phyloP scores from a whole-genome alignment of 2,113 vertebrate genomes.

The Isichthys henryi region DNA sequence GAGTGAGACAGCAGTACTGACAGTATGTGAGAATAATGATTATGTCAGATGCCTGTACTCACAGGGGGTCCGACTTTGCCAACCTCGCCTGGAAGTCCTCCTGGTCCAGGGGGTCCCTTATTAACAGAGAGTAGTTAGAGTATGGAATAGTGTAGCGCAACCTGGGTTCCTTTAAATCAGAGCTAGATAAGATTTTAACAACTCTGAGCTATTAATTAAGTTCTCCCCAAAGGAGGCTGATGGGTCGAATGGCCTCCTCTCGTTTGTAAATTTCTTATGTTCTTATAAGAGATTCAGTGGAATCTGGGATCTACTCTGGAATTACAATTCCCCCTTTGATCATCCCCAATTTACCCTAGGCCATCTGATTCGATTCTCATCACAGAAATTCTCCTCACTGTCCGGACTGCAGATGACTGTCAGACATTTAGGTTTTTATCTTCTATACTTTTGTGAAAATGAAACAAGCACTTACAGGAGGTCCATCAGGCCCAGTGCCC shows the following conservation, averaged over 20 bases:
- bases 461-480: constrained; percentile 66
- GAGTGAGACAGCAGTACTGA: background rate
- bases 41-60: constrained; percentile 56
- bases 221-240: no score
- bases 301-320: background rate
- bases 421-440: background rate
- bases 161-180: no score
- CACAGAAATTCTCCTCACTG: background rate
- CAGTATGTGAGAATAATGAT: background rate
- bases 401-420: background rate
- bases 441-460: background rate
- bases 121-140: constrained; percentile 23
- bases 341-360: background rate
- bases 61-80: constrained; percentile 77
- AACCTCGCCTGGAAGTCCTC: constrained; percentile 81
- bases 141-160: no score
- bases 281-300: constrained; percentile 11
- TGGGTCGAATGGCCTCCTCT: no score
- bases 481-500: constrained; percentile 80
- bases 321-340: background rate
- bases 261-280: no score
- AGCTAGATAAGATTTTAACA: no score
- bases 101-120: constrained; percentile 79
- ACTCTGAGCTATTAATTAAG: no score
- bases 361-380: background rate